Evolutionary conservation across 2,113 vertebrate species (phyloP), one percentile per base, ranked within the genome.

Genomic region (Pogona vitticeps): DNA sequence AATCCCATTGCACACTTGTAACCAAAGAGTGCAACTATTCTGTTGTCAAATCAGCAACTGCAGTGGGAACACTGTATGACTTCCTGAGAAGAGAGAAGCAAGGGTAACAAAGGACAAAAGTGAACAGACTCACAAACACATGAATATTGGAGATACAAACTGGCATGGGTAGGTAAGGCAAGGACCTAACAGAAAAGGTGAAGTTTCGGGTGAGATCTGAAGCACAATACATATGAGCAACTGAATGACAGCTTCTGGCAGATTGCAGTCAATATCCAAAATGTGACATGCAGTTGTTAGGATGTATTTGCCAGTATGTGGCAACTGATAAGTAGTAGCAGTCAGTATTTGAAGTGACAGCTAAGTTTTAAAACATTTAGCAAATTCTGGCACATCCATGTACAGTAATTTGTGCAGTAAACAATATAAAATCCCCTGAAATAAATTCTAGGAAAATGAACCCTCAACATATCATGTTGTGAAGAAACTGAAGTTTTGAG

Each of bases 1-100:
- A 73, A 63, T 75, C 63, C 46, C 63, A 59, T 58, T 76, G 40
- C 78, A 84, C 88, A 90, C 80, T 58, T 80, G 42, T 59, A 61
- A 9, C 67, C 72, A 26, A 75, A 20, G n/a, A n/a, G n/a, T n/a
- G 76, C 42, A 91, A n/a, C 14, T 68, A 86, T 10, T 52, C 8
- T 89, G 85, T 88, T 85, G 6, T 3, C 2, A 2, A 76, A 80
- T 21, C 36, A 38, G 36, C 83, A 83, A 70, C 36, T 5, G 18
- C 38, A 0, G 0, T 14, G 20, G 67, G 90, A 12, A 14, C 28
- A 3, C n/a, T 76, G 6, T 15, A 89, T 76, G n/a, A 63, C 77
- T 87, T 33, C 81, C 77, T 67, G 58, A 21, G 70, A 80, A 63
- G 23, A 80, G 56, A 20, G n/a, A 79, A 40, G 15, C 71, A 73